Evolutionary conservation across 2,888 invertebrate species (phyloP), one percentile per base, ranked within the genome.

Genomic region (Pachycephus smyrnensis): DNA sequence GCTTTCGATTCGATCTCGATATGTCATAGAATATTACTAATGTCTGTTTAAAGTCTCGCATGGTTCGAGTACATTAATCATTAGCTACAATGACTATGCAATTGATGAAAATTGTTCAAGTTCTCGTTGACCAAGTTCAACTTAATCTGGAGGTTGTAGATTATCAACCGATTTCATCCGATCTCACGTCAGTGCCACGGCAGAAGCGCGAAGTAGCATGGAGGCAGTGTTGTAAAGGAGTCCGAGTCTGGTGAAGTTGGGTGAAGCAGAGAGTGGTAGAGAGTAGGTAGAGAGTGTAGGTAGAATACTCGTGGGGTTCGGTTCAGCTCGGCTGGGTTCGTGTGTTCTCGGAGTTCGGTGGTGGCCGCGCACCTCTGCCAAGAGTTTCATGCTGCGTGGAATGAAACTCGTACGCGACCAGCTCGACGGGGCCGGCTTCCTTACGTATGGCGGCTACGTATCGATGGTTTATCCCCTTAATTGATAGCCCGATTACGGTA

Each of bases 401-500:
- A 89, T 87, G 89, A 89, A 89, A 89, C 89, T 89, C 88, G 89
- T 88, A 88, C 88, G 88, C 89, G 90, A 89, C 88, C 89, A 86
- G 90, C 87, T 89, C 89, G 86, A 86, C 85, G 88, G 86, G 87
- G 86, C 86, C 87, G 88, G 86, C 88, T 86, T 88, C 86, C 87
- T 88, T 87, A 83, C 84, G 83, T 85, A 86, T 86, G 82, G 84
- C 81, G 81, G 83, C 82, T 84, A 81, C 79, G 82, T 71, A 32
- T 71, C 71, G 71, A 31, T 33, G 32, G 71, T 32, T 55, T 55
- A 23, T 55, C 55, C 23, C 55, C 55, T 55, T 55, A 55, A 55
- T 55, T 55, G 55, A 55, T 55, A 55, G 55, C 23, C 55, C 55
- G 55, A 55, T 55, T 55, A 55, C 23, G 23, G 55, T 23, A 55